These are phyloP conservation scores for Syngnathoides biaculeatus DNA, from an alignment of 2,113 vertebrate genomes.

Conservation along the genomic window DNA sequence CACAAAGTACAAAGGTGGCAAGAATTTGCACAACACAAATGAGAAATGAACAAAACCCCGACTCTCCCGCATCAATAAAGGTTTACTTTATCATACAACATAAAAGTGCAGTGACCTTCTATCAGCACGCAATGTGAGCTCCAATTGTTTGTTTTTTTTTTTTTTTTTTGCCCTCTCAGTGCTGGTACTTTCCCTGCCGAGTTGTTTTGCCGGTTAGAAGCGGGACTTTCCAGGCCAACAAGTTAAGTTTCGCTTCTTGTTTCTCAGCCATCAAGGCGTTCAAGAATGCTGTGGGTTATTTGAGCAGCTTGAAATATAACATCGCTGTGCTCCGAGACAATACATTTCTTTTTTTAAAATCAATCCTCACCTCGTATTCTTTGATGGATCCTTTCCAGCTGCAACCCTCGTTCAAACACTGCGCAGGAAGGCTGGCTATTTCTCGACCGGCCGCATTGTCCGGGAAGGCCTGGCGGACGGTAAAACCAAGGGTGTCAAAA, in stretches of 20 bases:
- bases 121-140: background rate
- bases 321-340: background rate
- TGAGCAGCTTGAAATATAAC: background rate
- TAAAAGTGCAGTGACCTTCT: background rate
- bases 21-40: background rate
- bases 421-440: conserved; percentile 85
- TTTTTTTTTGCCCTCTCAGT: background rate
- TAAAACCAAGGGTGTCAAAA: too few species aligned
- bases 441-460: conserved; percentile 91
- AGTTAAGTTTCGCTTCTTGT: conserved; percentile 60
- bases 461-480: conserved; percentile 76
- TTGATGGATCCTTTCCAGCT: conserved; percentile 87
- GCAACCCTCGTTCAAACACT: conserved; percentile 81
- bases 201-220: conserved; percentile 14
- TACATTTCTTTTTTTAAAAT: background rate
- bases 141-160: background rate
- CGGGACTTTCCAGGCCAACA: conserved; percentile 60
- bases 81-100: background rate
- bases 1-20: background rate
- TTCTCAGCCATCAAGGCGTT: background rate
- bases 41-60: background rate
- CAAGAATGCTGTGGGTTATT: background rate
- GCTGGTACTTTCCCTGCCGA: conserved; percentile 57
- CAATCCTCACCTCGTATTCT: conserved; percentile 82
- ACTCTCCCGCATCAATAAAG: background rate